These are phyloP conservation scores for Zoanthus sociatus DNA, from an alignment of 92 coral and sea anemone species.

Conservation along the genomic window DNA sequence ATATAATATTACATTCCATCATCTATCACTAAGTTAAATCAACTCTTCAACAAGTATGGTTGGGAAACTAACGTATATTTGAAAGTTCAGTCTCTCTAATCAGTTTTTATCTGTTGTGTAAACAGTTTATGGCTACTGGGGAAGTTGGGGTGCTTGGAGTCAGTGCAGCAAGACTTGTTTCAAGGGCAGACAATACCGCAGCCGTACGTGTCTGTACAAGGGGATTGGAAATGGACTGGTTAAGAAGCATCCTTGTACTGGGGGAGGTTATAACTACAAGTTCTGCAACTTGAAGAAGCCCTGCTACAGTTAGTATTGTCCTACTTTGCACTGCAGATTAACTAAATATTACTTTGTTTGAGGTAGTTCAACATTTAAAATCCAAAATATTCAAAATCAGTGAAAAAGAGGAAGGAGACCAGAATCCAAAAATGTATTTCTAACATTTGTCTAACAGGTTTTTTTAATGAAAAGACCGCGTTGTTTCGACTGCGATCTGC, in stretches of 20 bases:
- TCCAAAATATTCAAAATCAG: background rate
- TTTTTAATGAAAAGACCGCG: too few species aligned
- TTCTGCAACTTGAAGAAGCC: conserved; percentile 46
- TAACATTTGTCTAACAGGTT: too few species aligned
- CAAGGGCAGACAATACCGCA: conserved; percentile 39
- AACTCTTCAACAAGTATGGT: too few species aligned
- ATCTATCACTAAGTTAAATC: too few species aligned
- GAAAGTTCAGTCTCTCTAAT: too few species aligned
- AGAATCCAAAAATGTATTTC: too few species aligned
- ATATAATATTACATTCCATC: background rate
- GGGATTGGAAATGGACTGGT: background rate
- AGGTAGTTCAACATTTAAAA: background rate
- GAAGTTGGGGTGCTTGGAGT: conserved; percentile 43
- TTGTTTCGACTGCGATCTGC: too few species aligned
- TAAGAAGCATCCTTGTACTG: conserved; percentile 22
- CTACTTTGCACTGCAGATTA: too few species aligned
- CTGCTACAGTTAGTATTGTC: conserved; percentile 27
- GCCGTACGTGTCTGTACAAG: conserved; percentile 28
- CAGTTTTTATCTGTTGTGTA: background rate
- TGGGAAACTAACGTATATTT: background rate
- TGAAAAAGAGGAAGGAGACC: too few species aligned
- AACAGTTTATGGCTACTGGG: conserved; percentile 41
- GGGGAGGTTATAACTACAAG: conserved; percentile 11
- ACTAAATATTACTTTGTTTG: too few species aligned
- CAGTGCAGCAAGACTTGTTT: conserved; percentile 39